A percentile compares a stretch with the other conserved stretches of the same genome.
phyloP scores from a whole-genome alignment of 2,797 vertebrate genomes.

The Menidia menidia region DNA sequence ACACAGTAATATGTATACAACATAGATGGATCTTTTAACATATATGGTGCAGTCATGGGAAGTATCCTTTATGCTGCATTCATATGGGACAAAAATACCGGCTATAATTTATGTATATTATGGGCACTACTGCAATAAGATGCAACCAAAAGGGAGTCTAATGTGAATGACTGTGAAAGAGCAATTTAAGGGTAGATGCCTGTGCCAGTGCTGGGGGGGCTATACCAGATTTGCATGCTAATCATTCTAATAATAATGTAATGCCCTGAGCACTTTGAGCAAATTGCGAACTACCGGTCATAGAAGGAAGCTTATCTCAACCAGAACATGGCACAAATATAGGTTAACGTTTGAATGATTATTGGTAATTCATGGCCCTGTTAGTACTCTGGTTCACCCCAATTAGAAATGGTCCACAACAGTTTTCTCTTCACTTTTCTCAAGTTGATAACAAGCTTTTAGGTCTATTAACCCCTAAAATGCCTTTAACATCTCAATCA shows the following conservation, averaged over 20 bases:
- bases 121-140: conserved; percentile 82
- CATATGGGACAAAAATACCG: conserved; percentile 63
- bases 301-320: conserved; percentile 82
- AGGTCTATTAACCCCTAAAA: background rate
- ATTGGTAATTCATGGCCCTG: conserved; percentile 76
- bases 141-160: conserved; percentile 83
- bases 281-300: conserved; percentile 83
- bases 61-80: conserved; percentile 60
- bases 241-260: conserved; percentile 88
- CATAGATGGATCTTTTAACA: conserved; percentile 19
- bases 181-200: conserved; percentile 84
- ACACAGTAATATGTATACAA: background rate
- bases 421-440: conserved; percentile 38
- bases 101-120: conserved; percentile 79
- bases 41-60: conserved; percentile 41
- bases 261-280: conserved; percentile 82
- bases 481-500: background rate
- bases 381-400: conserved; percentile 66
- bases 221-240: conserved; percentile 87
- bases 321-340: conserved; percentile 78
- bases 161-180: conserved; percentile 85
- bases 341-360: conserved; percentile 78
- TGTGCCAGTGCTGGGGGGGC: conserved; percentile 81
- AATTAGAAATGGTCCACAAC: conserved; percentile 62
- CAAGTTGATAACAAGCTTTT: conserved; percentile 7